phyloP scores from a whole-genome alignment of 2,113 vertebrate species.

The Pampusana beccarii region DNA sequence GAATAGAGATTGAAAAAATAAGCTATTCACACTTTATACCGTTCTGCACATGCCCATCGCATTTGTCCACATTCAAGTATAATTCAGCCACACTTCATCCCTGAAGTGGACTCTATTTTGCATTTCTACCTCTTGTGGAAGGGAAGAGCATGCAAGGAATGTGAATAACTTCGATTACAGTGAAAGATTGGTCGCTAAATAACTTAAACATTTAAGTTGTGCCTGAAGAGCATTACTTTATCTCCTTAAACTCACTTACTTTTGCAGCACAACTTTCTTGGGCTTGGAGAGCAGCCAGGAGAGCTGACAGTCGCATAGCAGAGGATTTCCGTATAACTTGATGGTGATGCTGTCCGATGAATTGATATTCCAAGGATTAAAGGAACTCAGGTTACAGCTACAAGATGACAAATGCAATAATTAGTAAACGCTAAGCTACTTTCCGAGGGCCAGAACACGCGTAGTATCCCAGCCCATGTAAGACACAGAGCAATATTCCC shows the following conservation, averaged over 20 bases:
- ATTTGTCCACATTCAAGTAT: background rate
- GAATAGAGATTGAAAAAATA: background rate
- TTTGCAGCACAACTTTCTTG: slow-evolving; percentile 54
- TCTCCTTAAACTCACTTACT: slow-evolving; percentile 59
- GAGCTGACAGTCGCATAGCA: slow-evolving; percentile 73
- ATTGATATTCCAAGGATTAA: slow-evolving; percentile 67
- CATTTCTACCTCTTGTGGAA: background rate
- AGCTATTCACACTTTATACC: background rate
- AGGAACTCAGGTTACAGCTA: slow-evolving; percentile 79
- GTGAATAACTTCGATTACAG: background rate
- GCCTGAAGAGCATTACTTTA: background rate
- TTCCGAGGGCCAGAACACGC: background rate
- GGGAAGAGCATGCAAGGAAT: background rate
- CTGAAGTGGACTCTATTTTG: background rate
- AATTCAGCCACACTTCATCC: background rate
- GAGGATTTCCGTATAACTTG: slow-evolving; percentile 73
- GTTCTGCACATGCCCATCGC: background rate
- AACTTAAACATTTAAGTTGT: background rate
- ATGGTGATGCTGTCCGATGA: slow-evolving; percentile 50
- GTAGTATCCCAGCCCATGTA: background rate
- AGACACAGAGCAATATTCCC: background rate
- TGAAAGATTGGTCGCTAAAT: background rate
- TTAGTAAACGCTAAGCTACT: background rate
- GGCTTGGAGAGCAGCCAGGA: slow-evolving; percentile 70
- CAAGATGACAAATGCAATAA: slow-evolving; percentile 13